phyloP scores from a whole-genome alignment of 2,888 invertebrate species.

The Allolobophora icterica region DNA sequence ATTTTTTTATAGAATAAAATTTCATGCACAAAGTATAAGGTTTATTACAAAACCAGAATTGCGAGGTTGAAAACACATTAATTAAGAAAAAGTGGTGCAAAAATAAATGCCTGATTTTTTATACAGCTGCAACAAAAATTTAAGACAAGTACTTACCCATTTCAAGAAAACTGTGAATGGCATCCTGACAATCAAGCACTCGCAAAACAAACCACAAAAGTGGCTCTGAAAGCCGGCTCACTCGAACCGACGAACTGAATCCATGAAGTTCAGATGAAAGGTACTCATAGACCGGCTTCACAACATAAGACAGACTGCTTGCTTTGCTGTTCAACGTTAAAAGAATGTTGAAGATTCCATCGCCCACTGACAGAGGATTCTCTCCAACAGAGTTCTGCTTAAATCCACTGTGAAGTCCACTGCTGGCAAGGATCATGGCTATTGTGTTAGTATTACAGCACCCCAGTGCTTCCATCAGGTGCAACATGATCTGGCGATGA shows the following conservation, averaged over 20 bases:
- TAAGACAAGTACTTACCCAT: conserved; percentile 67
- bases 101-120: not conserved
- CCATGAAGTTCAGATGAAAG: conserved; percentile 65
- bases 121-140: not conserved
- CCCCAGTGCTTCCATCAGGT: conserved; percentile 80
- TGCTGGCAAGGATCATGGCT: conserved; percentile 67
- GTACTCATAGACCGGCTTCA: conserved; percentile 79
- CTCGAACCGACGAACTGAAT: conserved; percentile 51
- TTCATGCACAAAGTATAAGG: not conserved
- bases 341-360: conserved; percentile 85
- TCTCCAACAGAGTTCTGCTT: conserved; percentile 57
- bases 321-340: conserved; percentile 79
- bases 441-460: conserved; percentile 77
- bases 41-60: not conserved
- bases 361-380: conserved; percentile 78
- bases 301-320: conserved; percentile 77
- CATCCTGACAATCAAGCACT: conserved; percentile 79
- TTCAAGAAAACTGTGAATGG: conserved; percentile 77
- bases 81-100: not conserved
- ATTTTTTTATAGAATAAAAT: not conserved
- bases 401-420: conserved; percentile 50
- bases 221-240: conserved; percentile 80
- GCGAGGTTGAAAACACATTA: not conserved
- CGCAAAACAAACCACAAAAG: conserved; percentile 83
- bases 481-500: conserved; percentile 77